phyloP scores from a whole-genome alignment of 1,140 invertebrate species.

The Melitaea cinxia region DNA sequence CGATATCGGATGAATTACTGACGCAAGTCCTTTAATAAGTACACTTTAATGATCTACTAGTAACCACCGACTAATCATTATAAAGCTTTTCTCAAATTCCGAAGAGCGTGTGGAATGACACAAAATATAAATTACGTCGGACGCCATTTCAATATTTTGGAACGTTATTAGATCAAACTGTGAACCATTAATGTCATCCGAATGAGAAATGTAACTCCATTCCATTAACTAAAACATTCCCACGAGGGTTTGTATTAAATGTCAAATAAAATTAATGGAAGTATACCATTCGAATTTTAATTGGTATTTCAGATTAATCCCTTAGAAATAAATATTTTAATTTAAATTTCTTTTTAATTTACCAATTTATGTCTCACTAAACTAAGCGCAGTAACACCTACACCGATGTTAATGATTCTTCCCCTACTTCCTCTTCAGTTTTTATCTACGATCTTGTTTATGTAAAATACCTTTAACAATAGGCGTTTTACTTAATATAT shows the following conservation, averaged over 20 bases:
- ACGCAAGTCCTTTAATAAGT: conserved; percentile 29
- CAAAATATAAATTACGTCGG: conserved; percentile 21
- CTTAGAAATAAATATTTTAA: not conserved
- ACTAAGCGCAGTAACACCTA: too few relatives aligned
- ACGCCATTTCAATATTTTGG: conserved; percentile 26
- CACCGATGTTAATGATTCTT: too few relatives aligned
- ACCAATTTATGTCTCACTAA: not conserved
- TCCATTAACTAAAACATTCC: conserved; percentile 31
- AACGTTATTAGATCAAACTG: conserved; percentile 30
- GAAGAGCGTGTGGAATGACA: conserved; percentile 1
- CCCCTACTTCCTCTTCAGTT: too few relatives aligned
- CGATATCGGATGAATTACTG: conserved; percentile 30
- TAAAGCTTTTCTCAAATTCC: conserved; percentile 8
- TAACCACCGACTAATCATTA: conserved; percentile 27
- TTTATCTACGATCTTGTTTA: too few relatives aligned
- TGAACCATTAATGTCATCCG: conserved; percentile 32
- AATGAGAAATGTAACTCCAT: conserved; percentile 34
- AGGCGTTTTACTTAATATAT: not conserved
- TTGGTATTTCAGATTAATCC: conserved; percentile 12
- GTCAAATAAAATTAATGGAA: conserved; percentile 34
- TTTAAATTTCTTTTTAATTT: not conserved
- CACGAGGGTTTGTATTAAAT: conserved; percentile 29
- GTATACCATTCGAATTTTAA: conserved; percentile 24
- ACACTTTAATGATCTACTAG: conserved; percentile 14
- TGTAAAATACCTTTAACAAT: not conserved